Evolutionary conservation across 1,140 invertebrate genomes (phyloP).

Genomic region (Ericerus pela): DNA sequence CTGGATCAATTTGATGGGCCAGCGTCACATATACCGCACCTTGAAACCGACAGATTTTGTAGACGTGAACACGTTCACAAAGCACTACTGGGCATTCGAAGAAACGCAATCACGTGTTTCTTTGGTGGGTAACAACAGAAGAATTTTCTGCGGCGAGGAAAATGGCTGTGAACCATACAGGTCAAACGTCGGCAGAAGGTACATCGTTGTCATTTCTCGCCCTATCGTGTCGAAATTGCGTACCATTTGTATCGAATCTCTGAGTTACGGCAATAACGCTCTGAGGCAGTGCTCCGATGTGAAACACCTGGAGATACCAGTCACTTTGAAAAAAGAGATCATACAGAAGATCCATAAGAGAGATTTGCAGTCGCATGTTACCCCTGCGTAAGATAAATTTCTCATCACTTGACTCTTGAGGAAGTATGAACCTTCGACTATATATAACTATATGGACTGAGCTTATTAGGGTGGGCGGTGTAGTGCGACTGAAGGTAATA

Average conservation of each 20-base stretch:
- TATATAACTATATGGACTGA: too few relatives aligned
- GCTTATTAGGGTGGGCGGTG: too few relatives aligned
- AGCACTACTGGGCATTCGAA: background rate
- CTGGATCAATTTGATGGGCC: background rate
- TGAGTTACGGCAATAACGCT: background rate
- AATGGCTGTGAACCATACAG: background rate
- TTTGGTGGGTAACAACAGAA: background rate
- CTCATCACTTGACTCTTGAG: too few relatives aligned
- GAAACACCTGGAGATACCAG: background rate
- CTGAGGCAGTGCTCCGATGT: background rate
- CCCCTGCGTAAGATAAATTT: too few relatives aligned
- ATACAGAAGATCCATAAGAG: background rate
- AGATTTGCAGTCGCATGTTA: too few relatives aligned
- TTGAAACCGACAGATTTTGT: background rate
- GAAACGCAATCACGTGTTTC: background rate
- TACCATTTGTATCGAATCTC: background rate
- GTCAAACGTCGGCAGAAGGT: background rate
- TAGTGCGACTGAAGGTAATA: too few relatives aligned
- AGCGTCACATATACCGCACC: background rate
- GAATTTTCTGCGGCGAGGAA: background rate
- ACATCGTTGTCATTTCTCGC: background rate
- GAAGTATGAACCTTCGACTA: too few relatives aligned
- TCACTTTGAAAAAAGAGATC: background rate
- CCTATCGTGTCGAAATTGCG: background rate
- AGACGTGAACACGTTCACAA: background rate